Evolutionary conservation across 1,140 invertebrate species (phyloP).

Genomic region (Venustaconcha ellipsiformis): DNA sequence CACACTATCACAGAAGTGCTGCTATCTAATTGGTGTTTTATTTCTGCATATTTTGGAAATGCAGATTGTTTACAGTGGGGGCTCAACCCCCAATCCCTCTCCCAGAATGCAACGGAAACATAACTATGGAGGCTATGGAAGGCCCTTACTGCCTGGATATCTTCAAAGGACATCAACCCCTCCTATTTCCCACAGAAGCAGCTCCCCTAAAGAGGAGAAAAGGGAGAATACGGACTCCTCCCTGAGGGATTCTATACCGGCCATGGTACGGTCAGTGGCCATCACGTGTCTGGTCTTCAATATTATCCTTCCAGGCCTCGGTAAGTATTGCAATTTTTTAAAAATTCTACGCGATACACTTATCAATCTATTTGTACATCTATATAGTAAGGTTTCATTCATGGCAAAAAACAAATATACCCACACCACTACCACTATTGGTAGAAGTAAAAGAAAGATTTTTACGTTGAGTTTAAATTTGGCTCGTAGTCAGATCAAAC

Average conservation of each 20-base stretch:
- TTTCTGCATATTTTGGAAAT: slow-evolving; percentile 23
- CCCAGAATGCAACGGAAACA: slow-evolving; percentile 51
- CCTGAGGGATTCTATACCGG: slow-evolving; percentile 68
- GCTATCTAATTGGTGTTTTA: too few relatives aligned
- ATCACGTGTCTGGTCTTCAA: slow-evolving; percentile 70
- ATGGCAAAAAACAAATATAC: too few relatives aligned
- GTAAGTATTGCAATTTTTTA: slow-evolving; percentile 55
- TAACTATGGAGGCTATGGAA: slow-evolving; percentile 45
- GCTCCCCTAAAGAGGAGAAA: slow-evolving; percentile 38
- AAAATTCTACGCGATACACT: too few relatives aligned
- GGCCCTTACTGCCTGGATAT: slow-evolving; percentile 55
- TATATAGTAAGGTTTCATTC: too few relatives aligned
- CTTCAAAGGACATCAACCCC: slow-evolving; percentile 18
- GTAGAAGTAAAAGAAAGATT: too few relatives aligned
- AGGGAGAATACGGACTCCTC: slow-evolving; percentile 45
- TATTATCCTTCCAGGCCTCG: slow-evolving; percentile 70
- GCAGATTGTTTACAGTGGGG: slow-evolving; percentile 62
- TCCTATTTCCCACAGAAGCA: slow-evolving; percentile 5
- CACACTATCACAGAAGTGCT: too few relatives aligned
- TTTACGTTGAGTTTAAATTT: too few relatives aligned
- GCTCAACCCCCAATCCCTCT: slow-evolving; percentile 57
- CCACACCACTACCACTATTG: too few relatives aligned
- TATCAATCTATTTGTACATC: too few relatives aligned
- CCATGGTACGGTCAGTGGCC: slow-evolving; percentile 69
- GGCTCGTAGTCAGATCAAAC: too few relatives aligned